Evolutionary conservation across 2,113 vertebrate species (phyloP).

Genomic region (Romanogobio albipinnatus): DNA sequence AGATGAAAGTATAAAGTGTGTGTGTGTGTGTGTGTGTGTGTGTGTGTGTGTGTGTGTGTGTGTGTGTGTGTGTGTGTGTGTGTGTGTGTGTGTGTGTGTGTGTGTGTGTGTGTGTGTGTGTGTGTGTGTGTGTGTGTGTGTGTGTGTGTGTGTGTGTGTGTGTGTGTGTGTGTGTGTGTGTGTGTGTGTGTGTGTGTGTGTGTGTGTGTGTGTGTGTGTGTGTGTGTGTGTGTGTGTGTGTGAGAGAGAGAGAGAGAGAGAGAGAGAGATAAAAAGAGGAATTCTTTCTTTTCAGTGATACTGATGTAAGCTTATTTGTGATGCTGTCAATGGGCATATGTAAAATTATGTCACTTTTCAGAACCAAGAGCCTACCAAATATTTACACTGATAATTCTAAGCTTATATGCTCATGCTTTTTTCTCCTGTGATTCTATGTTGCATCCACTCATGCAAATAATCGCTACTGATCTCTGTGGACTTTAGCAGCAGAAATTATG

Average conservation of each 20-base stretch:
- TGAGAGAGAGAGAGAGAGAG: no score
- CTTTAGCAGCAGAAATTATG: not conserved
- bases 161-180: no score
- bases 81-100: no score
- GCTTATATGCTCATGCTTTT: not conserved
- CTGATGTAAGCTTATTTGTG: not conserved
- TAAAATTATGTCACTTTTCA: not conserved
- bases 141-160: no score
- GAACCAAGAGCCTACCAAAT: not conserved
- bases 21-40: slow-evolving; percentile 11
- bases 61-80: no score
- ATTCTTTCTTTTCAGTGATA: not conserved
- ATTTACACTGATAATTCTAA: not conserved
- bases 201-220: no score
- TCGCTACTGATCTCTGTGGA: not conserved
- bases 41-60: no score
- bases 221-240: slow-evolving; percentile 18
- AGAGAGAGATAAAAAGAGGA: not conserved
- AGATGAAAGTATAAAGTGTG: not conserved
- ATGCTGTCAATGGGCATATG: not conserved
- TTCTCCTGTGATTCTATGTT: not conserved
- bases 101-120: no score
- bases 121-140: no score
- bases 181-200: no score
- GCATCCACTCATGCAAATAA: not conserved